Evolutionary conservation across 2,797 vertebrate genomes (phyloP).

Genomic region (Trichosurus vulpecula): DNA sequence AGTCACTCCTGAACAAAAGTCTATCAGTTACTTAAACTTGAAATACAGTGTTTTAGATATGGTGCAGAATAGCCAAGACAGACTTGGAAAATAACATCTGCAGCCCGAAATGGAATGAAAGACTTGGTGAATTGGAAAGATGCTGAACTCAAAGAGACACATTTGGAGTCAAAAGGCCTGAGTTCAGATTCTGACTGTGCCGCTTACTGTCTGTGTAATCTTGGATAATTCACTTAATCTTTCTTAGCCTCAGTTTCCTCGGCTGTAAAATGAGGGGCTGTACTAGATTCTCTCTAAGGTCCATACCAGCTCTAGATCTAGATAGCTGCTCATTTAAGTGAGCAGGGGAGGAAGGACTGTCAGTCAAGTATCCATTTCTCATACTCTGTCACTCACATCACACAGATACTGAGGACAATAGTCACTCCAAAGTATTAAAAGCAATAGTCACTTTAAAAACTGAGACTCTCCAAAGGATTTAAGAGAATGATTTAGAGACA

Average conservation of each 20-base stretch:
- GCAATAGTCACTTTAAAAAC: neutral
- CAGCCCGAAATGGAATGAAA: neutral
- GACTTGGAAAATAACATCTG: neutral
- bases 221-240: neutral
- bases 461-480: neutral
- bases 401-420: neutral
- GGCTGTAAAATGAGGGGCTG: neutral
- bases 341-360: neutral
- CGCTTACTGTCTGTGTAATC: neutral
- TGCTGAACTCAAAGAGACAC: neutral
- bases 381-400: neutral
- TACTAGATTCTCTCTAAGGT: neutral
- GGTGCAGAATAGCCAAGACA: constrained; percentile 31
- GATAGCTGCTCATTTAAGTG: neutral
- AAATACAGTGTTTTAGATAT: constrained; percentile 18
- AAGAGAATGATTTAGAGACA: neutral
- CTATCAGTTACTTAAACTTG: constrained; percentile 24
- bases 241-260: neutral
- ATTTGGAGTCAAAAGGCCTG: neutral
- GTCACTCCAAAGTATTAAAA: neutral
- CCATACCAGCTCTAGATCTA: neutral
- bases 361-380: neutral
- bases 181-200: neutral
- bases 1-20: neutral
- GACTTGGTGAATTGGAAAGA: neutral